Percentiles rank a stretch among this genome's conserved stretches.
Evolutionary conservation across 2,113 vertebrate genomes (phyloP).

Genomic region (Aphyosemion australe): DNA sequence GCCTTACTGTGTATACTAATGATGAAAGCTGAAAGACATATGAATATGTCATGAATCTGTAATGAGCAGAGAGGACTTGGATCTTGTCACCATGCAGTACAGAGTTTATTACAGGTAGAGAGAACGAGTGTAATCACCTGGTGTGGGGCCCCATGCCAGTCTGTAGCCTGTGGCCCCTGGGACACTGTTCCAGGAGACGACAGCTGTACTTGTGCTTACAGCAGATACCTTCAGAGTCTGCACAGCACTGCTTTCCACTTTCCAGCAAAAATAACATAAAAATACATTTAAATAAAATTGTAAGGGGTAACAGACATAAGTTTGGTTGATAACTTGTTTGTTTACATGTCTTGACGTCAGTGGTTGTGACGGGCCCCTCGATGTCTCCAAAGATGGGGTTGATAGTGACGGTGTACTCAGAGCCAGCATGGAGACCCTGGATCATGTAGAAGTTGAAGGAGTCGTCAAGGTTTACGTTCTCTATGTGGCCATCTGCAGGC

Average conservation of each 20-base stretch:
- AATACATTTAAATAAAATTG: background rate
- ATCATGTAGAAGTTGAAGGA: conserved; percentile 87
- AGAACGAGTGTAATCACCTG: conserved; percentile 75
- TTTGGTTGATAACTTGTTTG: background rate
- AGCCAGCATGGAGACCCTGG: conserved; percentile 82
- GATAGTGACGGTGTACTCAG: conserved; percentile 83
- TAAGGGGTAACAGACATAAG: background rate
- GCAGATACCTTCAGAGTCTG: conserved; percentile 82
- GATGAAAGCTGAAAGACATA: background rate
- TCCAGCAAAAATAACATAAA: conserved; percentile 6
- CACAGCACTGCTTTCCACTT: conserved; percentile 88
- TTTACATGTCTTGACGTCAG: conserved; percentile 80
- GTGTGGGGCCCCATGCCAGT: conserved; percentile 86
- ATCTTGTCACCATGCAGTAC: background rate
- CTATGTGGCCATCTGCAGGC: conserved; percentile 81
- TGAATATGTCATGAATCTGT: background rate
- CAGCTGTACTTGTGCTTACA: conserved; percentile 79
- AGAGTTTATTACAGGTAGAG: background rate
- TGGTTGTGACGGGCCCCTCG: conserved; percentile 81
- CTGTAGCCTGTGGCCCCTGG: conserved; percentile 87
- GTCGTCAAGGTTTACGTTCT: conserved; percentile 85
- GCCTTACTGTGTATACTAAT: background rate
- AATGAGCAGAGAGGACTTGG: background rate
- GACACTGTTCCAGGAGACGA: conserved; percentile 85
- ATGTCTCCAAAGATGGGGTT: conserved; percentile 87